phyloP scores from a whole-genome alignment of 1,140 invertebrate species.

The Aphelinus atriplicis region DNA sequence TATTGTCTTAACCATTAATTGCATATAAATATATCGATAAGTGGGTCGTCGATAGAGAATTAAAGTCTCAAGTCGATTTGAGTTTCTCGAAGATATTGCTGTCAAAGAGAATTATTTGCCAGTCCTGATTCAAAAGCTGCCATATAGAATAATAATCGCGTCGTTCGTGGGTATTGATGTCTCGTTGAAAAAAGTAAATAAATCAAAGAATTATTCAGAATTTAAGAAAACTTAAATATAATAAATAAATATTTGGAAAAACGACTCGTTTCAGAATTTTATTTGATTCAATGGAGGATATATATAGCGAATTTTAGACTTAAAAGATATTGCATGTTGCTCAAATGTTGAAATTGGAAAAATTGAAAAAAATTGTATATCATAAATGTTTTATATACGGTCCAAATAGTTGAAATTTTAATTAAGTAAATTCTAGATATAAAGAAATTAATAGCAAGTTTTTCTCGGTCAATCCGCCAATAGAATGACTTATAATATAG shows the following conservation, averaged over 20 bases:
- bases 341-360: too few species aligned
- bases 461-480: too few species aligned
- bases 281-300: too few species aligned
- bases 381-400: not conserved
- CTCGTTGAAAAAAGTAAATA: conserved; percentile 22
- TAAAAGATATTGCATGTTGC: too few species aligned
- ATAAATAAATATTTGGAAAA: conserved; percentile 3
- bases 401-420: not conserved
- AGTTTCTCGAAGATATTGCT: conserved; percentile 5
- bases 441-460: not conserved
- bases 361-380: not conserved
- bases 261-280: conserved; percentile 23
- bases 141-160: conserved; percentile 30
- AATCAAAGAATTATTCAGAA: conserved; percentile 22
- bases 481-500: too few species aligned
- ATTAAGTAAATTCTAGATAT: not conserved
- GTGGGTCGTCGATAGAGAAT: too few species aligned
- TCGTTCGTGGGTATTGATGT: conserved; percentile 31
- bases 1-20: too few species aligned
- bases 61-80: too few species aligned
- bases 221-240: conserved; percentile 17
- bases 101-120: conserved; percentile 1
- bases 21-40: too few species aligned
- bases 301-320: too few species aligned
- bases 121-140: conserved; percentile 25